Base-by-base conservation (phyloP, 2,797 vertebrate species). In the Corythornis leucogaster region DNA sequence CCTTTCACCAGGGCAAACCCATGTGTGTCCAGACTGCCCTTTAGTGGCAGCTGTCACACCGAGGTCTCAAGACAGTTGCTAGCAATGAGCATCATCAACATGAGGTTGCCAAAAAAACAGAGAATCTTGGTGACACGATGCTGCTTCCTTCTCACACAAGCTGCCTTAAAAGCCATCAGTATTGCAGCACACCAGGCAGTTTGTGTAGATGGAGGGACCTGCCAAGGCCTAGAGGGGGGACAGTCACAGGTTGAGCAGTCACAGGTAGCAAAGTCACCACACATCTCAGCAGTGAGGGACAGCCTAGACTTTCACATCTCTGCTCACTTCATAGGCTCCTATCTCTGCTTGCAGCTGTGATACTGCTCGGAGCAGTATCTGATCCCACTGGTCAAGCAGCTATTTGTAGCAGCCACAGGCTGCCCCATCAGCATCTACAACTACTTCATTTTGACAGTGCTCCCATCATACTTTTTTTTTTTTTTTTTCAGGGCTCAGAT, bases 291-390 rank as follows among this genome's bases (percentile, higher is more conserved):
- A 3, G 13, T 5, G 2, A 54, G 35, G 33, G 43, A 16, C 54
- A 51, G 62, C 51, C 69, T 26, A 46, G 66, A 9, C 77, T 38
- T 17, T 38, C 43, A 43, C 46, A 55, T 18, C 76, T n/a, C 66
- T 33, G 46, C 33, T 59, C 11, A 0, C 53, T 51, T 40, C 71
- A 25, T 2, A 6, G 42, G 33, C 33, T 82, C 35, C 22, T 22
- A 0, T 28, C 46, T 42, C 63, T 1, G 0, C 38, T 19, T 3
- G 15, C 2, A 2, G 35, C 69, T 74, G 48, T 0, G 2, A 6
- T 0, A 15, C 30, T 11, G 24, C 48, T 43, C 2, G 1, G n/a
- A 40, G 38, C 38, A 40, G 38, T 40, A 40, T 40, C 3, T 0
- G 15, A 75, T 16, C 54, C 67, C 6, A 6, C 48, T 26, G 46